Conservation (phyloP, 2,113 vertebrate genomes). For the Labeo rohita region DNA sequence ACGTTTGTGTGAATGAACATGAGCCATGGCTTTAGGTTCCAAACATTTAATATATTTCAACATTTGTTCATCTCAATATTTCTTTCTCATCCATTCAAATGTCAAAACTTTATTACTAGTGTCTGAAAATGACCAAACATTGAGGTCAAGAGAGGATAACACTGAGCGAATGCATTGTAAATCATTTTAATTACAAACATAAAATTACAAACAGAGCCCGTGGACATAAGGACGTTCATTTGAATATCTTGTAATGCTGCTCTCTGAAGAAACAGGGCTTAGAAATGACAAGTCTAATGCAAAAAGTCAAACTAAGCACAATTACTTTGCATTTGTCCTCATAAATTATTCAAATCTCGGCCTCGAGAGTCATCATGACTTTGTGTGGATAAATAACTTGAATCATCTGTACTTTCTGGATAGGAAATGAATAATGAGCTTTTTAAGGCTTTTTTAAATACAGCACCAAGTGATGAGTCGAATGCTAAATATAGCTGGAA, state of each 20-base stretch:
- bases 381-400: constrained; percentile 78
- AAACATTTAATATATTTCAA: neutral
- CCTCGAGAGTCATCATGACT: constrained; percentile 64
- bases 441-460: constrained; percentile 71
- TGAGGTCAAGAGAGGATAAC: neutral
- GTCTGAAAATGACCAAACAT: neutral
- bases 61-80: neutral
- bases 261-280: constrained; percentile 52
- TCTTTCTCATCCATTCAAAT: constrained; percentile 2
- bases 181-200: constrained; percentile 17
- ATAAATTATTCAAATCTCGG: constrained; percentile 75
- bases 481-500: constrained; percentile 70
- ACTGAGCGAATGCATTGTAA: neutral
- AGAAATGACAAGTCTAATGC: constrained; percentile 55
- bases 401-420: constrained; percentile 72
- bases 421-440: constrained; percentile 62
- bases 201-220: constrained; percentile 17
- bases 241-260: constrained; percentile 55
- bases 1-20: neutral
- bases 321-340: constrained; percentile 73
- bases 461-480: constrained; percentile 60
- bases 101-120: constrained; percentile 19
- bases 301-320: constrained; percentile 67
- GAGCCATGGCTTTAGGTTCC: neutral
- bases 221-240: constrained; percentile 41